phyloP scores from a whole-genome alignment of 2,888 invertebrate genomes.

The Acrocyrtus sp. region DNA sequence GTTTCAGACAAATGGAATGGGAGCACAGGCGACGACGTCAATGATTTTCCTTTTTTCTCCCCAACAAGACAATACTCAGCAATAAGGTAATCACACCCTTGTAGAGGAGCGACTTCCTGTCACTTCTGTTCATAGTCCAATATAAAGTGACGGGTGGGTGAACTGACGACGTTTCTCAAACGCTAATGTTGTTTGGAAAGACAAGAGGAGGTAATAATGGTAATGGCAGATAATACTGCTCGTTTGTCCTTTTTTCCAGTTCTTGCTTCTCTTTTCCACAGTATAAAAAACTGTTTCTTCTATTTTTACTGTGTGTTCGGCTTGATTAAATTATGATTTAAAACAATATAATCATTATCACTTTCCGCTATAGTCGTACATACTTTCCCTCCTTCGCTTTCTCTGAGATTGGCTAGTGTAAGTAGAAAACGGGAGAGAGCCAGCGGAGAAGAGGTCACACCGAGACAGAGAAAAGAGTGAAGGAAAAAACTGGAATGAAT shows the following conservation, averaged over 20 bases:
- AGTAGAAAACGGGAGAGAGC: too few relatives aligned
- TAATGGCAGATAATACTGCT: slow-evolving; percentile 28
- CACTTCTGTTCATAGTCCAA: too few relatives aligned
- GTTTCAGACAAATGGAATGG: not conserved
- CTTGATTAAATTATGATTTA: slow-evolving; percentile 15
- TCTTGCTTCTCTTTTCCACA: too few relatives aligned
- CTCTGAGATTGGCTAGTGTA: too few relatives aligned
- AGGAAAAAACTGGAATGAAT: slow-evolving; percentile 1
- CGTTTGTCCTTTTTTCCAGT: not conserved
- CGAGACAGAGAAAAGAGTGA: not conserved
- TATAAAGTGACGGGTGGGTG: too few relatives aligned
- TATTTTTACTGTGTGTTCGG: not conserved
- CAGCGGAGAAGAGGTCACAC: not conserved
- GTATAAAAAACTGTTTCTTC: slow-evolving; percentile 2
- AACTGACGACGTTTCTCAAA: not conserved
- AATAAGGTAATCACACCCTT: slow-evolving; percentile 18
- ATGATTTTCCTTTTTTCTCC: not conserved
- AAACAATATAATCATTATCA: slow-evolving; percentile 29
- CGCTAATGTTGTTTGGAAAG: not conserved
- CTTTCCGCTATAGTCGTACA: not conserved
- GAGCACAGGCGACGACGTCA: slow-evolving; percentile 2
- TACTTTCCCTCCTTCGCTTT: not conserved
- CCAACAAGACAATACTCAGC: not conserved
- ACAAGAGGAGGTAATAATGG: slow-evolving; percentile 12
- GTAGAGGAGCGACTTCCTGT: not conserved